Percentiles rank a stretch among this genome's conserved stretches.
These are phyloP conservation scores for Drosophila dunni DNA, from an alignment of 1,140 invertebrate genomes.

Conservation along the genomic window DNA sequence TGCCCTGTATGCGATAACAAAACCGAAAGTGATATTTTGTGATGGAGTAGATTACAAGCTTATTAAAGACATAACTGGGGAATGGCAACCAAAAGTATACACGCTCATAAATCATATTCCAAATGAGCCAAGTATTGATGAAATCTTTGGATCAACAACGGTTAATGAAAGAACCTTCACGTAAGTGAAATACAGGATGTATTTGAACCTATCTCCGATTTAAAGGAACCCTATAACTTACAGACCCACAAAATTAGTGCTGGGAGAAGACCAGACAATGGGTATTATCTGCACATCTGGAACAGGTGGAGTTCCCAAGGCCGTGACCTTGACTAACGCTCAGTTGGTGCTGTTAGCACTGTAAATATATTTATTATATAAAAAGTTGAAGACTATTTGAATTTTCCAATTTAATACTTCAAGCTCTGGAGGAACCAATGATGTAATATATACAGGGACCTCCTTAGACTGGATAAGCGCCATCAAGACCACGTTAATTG, in stretches of 20 bases:
- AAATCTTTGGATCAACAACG: background rate
- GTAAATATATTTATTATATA: conserved; percentile 2
- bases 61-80: background rate
- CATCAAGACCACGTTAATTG: conserved; percentile 7
- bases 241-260: conserved; percentile 23
- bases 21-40: conserved; percentile 37
- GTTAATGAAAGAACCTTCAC: background rate
- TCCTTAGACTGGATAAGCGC: conserved; percentile 21
- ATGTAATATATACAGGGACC: conserved; percentile 9
- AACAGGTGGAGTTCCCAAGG: conserved; percentile 91
- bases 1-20: conserved; percentile 31
- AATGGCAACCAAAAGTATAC: conserved; percentile 20
- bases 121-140: conserved; percentile 12
- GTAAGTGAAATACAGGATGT: background rate
- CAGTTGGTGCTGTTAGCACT: conserved; percentile 9
- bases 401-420: background rate
- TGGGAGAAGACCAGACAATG: conserved; percentile 52
- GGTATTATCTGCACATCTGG: conserved; percentile 87
- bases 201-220: background rate
- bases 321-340: conserved; percentile 88
- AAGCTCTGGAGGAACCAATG: background rate
- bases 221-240: background rate
- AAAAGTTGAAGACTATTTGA: background rate
- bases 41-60: conserved; percentile 29
- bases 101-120: conserved; percentile 13